Conservation (phyloP, 37 sponge, comb jelly and placozoan genomes). For the Diacarnus erythraeanus region DNA sequence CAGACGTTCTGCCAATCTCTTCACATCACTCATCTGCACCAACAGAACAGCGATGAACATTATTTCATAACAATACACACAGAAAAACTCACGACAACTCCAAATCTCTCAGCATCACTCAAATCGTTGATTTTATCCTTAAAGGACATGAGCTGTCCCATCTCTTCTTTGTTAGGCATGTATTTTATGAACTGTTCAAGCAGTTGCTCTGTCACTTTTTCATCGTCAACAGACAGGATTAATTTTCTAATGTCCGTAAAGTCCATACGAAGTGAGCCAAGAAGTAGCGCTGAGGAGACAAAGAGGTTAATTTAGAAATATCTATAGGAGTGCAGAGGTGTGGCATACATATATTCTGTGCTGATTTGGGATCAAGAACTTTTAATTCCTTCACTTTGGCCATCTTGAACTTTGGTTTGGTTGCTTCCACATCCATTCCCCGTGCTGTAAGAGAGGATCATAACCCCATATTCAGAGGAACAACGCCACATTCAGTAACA, state of each 20-base stretch:
- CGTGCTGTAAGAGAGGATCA: slow-evolving; percentile 27
- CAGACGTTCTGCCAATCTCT: slow-evolving; percentile 67
- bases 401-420: slow-evolving; percentile 47
- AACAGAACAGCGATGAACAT: neutral
- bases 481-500: neutral
- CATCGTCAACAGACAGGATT: slow-evolving; percentile 67
- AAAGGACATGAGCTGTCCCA: slow-evolving; percentile 53
- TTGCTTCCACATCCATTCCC: slow-evolving; percentile 28
- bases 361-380: slow-evolving; percentile 88
- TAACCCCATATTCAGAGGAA: too few relatives aligned
- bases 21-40: slow-evolving; percentile 77
- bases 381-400: slow-evolving; percentile 81
- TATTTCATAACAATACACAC: neutral
- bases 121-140: slow-evolving; percentile 71
- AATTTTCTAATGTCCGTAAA: slow-evolving; percentile 53
- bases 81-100: slow-evolving; percentile 22
- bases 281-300: slow-evolving; percentile 56
- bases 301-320: neutral
- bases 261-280: slow-evolving; percentile 68
- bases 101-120: slow-evolving; percentile 83
- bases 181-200: slow-evolving; percentile 78
- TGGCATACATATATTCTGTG: slow-evolving; percentile 93
- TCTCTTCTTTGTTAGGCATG: slow-evolving; percentile 84
- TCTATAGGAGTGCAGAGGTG: neutral
- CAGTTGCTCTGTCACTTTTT: slow-evolving; percentile 66